Percentiles rank a stretch among this genome's conserved stretches.
Conservation (phyloP, 2,113 vertebrate genomes). For the Cebus imitator region DNA sequence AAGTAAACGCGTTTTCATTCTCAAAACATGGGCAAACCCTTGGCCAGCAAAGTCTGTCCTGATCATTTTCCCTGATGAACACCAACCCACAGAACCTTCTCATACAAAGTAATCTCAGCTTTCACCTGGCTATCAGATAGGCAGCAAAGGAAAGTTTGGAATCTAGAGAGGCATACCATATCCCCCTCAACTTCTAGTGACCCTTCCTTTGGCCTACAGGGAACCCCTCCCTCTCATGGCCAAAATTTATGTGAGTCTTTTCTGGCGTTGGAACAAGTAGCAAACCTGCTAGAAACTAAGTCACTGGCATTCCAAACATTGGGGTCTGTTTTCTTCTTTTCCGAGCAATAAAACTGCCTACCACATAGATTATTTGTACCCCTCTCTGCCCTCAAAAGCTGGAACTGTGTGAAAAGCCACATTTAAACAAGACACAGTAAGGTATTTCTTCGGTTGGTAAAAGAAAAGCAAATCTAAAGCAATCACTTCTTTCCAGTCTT, state of each 20-base stretch:
- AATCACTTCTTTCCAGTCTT: conserved; percentile 46
- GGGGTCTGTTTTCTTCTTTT: not conserved
- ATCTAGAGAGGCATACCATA: not conserved
- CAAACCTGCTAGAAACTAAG: not conserved
- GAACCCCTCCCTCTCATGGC: not conserved
- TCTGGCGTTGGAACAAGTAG: not conserved
- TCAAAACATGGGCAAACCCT: conserved; percentile 32
- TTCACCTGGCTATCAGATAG: conserved; percentile 61
- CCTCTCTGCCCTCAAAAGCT: not conserved
- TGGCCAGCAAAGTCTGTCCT: conserved; percentile 54
- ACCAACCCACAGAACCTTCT: conserved; percentile 70
- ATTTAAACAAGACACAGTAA: conserved; percentile 54
- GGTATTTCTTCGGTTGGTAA: conserved; percentile 39
- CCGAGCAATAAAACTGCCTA: not conserved
- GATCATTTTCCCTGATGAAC: conserved; percentile 71
- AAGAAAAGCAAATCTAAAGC: conserved; percentile 75
- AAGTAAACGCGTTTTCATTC: conserved; percentile 39
- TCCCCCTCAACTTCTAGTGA: not conserved
- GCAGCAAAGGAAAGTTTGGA: not conserved
- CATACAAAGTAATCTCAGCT: conserved; percentile 68
- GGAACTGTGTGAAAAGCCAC: conserved; percentile 71
- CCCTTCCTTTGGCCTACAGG: not conserved
- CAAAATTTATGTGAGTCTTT: not conserved
- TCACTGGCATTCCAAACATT: conserved; percentile 9
- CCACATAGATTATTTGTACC: not conserved